Evolutionary conservation across 2,113 vertebrate genomes (phyloP), one percentile per base, ranked within the genome.

Genomic region (Phylloscopus trochiloides): DNA sequence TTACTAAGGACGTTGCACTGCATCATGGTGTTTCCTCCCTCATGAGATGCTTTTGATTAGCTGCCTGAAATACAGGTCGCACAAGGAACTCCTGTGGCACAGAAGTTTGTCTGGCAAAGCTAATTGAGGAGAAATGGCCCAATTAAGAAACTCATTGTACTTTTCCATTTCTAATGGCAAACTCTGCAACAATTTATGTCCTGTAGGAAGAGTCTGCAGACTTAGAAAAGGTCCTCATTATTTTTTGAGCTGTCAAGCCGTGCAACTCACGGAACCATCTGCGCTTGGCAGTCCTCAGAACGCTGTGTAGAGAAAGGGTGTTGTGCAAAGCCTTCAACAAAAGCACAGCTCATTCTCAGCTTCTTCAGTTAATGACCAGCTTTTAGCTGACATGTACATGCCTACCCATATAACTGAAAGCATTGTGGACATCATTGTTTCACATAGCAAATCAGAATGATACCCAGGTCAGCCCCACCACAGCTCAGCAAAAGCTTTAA

Each of bases 21-120:
- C 59, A 85, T 48, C 54, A 5, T 6, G 19, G 26, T 45, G 52
- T 83, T 73, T 73, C 28, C 70, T 89, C 38, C 42, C 54, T 86
- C 24, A 9, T 50, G 48, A 94, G 92, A 92, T 73, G 62, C 51
- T 93, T 96, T 67, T 84, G 83, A 94, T 90, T 79, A 94, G 68
- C 55, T 81, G 77, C 95, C 92, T 77, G 94, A 95, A 95, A 96
- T 65, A 77, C 93, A 91, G 92, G 92, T 94, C 94, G 81, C 88
- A 85, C 91, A n/a, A 59, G 79, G 68, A 96, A 74, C 48, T 94
- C 58, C 76, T 72, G 66, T 71, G 71, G 74, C 4, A 2, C 77
- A 86, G 67, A 91, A 83, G 45, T 78, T 93, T 94, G 79, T 78
- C 88, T 92, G 77, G 85, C 85, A 94, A 84, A 91, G 88, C 75